Evolutionary conservation across 2,113 vertebrate species (phyloP), one percentile per base, ranked within the genome.

Genomic region (Hemicordylus capensis): DNA sequence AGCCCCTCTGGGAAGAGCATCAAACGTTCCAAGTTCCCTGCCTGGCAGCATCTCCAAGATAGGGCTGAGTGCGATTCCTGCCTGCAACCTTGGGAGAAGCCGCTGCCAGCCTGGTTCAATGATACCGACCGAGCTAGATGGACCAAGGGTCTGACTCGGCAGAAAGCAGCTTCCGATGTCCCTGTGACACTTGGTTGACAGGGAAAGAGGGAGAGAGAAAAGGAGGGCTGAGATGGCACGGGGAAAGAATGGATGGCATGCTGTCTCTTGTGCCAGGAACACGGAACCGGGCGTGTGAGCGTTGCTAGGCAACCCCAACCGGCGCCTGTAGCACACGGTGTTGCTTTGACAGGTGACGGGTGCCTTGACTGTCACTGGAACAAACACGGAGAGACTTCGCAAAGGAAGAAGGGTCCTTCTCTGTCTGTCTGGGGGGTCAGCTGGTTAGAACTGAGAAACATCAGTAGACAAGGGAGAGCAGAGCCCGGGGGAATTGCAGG

Each of bases 271-370:
- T 75, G 85, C 61, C 31, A 44, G 28, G 48, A 51, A 81, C 37
- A 76, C 70, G 12, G 8, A 66, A 19, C 24, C 51, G 11, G 22
- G 70, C 51, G 70, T 81, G 85, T 4, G 34, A 46, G 37, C 1
- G 78, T 86, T 22, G 69, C 85, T 80, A 81, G 22, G 85, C 85
- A 86, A 64, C 78, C 59, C 37, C 28, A 15, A 51, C 70, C 4
- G 70, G 70, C 14, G 78, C 48, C 37, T 76, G 78, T 31, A 66
- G 70, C 39, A 42, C 48, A 34, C 77, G 34, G 51, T 66, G 61
- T 44, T 37, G 28, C 39, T 86, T 75, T 81, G 70, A 76, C 85
- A 76, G 78, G 70, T 76, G 72, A 64, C 61, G 31, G 54, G 70
- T 42, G 34, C 37, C 37, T 54, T 42, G 67, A 73, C 42, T 66